A percentile compares a stretch with the other conserved stretches of the same genome.
These are phyloP conservation scores for Xanthostigma xanthostigma DNA, from an alignment of 2,888 invertebrate species.

Conservation along the genomic window DNA sequence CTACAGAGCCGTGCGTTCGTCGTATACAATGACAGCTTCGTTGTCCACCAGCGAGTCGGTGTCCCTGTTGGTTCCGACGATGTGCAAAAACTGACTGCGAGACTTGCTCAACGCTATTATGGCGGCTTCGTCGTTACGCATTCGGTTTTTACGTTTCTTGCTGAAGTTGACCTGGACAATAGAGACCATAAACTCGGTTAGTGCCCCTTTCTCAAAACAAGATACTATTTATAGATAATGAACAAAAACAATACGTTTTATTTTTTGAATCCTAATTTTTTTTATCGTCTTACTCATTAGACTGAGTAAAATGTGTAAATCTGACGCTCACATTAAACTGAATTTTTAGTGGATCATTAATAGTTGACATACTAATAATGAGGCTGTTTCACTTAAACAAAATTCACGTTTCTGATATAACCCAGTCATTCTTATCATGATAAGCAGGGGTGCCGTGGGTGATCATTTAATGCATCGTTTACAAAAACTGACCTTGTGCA, in stretches of 20 bases:
- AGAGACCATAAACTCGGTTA: constrained; percentile 4
- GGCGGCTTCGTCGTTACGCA: constrained; percentile 69
- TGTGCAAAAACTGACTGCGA: constrained; percentile 41
- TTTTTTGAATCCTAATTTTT: too few relatives aligned
- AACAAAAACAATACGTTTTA: background rate
- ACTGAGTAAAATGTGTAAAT: too few relatives aligned
- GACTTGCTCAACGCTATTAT: constrained; percentile 64
- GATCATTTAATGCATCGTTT: too few relatives aligned
- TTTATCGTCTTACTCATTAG: too few relatives aligned
- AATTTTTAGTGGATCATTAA: too few relatives aligned
- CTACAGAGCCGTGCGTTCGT: constrained; percentile 63
- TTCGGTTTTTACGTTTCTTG: constrained; percentile 64
- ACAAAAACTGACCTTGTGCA: too few relatives aligned
- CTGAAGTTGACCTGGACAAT: constrained; percentile 51
- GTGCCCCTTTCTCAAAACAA: constrained; percentile 1
- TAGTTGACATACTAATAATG: too few relatives aligned
- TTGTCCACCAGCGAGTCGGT: constrained; percentile 53
- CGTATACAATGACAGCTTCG: constrained; percentile 68
- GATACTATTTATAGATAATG: background rate
- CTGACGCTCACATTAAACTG: too few relatives aligned
- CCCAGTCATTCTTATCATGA: too few relatives aligned
- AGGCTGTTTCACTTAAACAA: too few relatives aligned
- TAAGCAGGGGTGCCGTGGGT: too few relatives aligned
- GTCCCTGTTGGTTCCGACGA: constrained; percentile 26
- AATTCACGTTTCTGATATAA: too few relatives aligned